Base-by-base conservation (phyloP, 1,140 invertebrate genomes). In the Metopolophium dirhodum region DNA sequence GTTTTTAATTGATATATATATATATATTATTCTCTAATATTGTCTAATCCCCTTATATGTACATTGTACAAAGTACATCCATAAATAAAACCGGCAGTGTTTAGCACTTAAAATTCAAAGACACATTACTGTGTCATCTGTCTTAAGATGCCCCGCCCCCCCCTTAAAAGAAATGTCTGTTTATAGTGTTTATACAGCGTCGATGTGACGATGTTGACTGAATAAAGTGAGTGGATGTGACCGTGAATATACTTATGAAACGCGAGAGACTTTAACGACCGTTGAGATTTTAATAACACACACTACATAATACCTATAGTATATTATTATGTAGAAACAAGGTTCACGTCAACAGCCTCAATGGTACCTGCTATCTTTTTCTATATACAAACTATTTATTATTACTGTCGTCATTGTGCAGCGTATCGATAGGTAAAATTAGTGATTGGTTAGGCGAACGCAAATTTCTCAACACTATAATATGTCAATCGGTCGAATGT, bases 221-320 rank as follows among this genome's bases (percentile, higher is more conserved):
- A 83, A 83, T 37, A 77, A 68, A 77, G n/a, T n/a, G 61, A 77
- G n/a, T 77, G 61, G 61, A n/a, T 77, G 14, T n/a, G n/a, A 77
- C n/a, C n/a, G 61, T 77, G 14, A 68, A n/a, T 77, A n/a, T 77
- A 77, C n/a, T n/a, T n/a, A n/a, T n/a, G 61, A 20, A 77, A 22
- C 35, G 4, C 37, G 7, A 83, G 82, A 83, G 82, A 83, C 82
- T 83, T 83, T 83, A 83, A 83, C 82, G 35, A 22, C 22, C 20
- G 82, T 22, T 37, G 22, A 37, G 22, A 83, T 41, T 83, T 83
- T 83, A 20, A n/a, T 22, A 83, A 83, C 82, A 77, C 14, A 30
- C 30, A 77, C 61, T 68, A 4, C 82, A 23, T 41, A 51, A 51
- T 51, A 54, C 1, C 23, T 83, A 23, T 23, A 83, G 8, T 9